phyloP scores from a whole-genome alignment of 2,888 invertebrate genomes.

The Melanargia galathea region DNA sequence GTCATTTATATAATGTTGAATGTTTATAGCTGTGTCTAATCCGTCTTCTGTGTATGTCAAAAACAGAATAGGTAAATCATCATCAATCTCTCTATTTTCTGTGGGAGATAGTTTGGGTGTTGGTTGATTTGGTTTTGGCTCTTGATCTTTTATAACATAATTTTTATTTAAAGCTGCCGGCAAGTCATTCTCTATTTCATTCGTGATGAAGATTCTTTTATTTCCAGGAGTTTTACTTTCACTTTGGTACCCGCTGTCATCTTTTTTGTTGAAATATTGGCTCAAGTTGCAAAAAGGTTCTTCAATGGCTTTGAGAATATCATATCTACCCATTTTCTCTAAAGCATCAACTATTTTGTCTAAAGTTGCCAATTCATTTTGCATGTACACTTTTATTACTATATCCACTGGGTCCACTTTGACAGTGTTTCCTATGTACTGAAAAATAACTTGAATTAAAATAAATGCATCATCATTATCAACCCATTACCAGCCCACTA shows the following conservation, averaged over 20 bases:
- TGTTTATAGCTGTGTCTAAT: slow-evolving; percentile 67
- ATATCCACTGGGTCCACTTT: slow-evolving; percentile 80
- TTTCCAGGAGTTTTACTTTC: slow-evolving; percentile 57
- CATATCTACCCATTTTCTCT: slow-evolving; percentile 74
- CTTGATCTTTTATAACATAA: slow-evolving; percentile 52
- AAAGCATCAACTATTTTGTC: slow-evolving; percentile 78
- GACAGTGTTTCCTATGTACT: slow-evolving; percentile 80
- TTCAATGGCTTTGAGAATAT: slow-evolving; percentile 76
- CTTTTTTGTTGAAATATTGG: slow-evolving; percentile 65
- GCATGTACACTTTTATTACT: slow-evolving; percentile 77
- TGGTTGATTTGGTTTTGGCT: slow-evolving; percentile 56
- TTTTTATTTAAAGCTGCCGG: slow-evolving; percentile 70
- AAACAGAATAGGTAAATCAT: slow-evolving; percentile 68
- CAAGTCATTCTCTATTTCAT: slow-evolving; percentile 64
- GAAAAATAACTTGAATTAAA: slow-evolving; percentile 42
- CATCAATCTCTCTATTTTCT: slow-evolving; percentile 50
- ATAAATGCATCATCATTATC: not conserved
- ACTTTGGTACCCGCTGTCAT: slow-evolving; percentile 75
- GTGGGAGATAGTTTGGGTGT: slow-evolving; percentile 46
- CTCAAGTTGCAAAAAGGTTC: slow-evolving; percentile 64
- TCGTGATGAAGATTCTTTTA: slow-evolving; percentile 64
- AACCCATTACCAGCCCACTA: too few species aligned
- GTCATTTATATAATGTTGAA: slow-evolving; percentile 71
- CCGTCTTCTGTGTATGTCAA: slow-evolving; percentile 82
- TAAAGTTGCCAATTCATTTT: slow-evolving; percentile 77